Evolutionary conservation across 2,797 vertebrate genomes (phyloP).

Genomic region (Sebastes iracundus): DNA sequence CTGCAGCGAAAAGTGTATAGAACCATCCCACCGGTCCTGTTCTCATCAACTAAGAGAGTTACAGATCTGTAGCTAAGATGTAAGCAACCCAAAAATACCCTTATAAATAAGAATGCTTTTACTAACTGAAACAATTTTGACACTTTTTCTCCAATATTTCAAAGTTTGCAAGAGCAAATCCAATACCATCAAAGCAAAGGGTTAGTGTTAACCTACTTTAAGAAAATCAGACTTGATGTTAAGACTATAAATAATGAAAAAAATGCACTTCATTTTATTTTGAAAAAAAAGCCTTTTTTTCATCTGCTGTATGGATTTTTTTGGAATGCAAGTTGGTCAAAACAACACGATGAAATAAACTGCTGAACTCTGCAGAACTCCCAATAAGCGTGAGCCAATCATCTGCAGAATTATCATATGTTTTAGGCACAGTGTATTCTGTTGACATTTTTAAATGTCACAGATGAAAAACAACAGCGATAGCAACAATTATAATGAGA

Average conservation of each 20-base stretch:
- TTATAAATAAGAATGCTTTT: no score
- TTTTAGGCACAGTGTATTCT: conserved; percentile 43
- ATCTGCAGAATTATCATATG: conserved; percentile 61
- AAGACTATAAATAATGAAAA: background rate
- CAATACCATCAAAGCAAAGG: background rate
- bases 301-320: background rate
- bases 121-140: no score
- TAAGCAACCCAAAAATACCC: no score
- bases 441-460: conserved; percentile 78
- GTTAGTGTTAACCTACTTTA: background rate
- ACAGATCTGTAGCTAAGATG: no score
- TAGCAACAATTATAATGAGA: conserved; percentile 57
- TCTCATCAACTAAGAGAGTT: background rate
- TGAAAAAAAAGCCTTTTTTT: background rate
- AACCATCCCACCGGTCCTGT: background rate
- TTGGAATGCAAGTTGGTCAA: background rate
- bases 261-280: background rate
- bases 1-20: background rate
- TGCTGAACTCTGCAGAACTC: conserved; percentile 47
- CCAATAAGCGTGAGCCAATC: conserved; percentile 42
- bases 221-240: background rate
- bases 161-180: background rate
- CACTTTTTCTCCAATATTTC: background rate
- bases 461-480: conserved; percentile 50
- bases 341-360: conserved; percentile 35